Evolutionary conservation across 2,113 vertebrate species (phyloP), one percentile per base, ranked within the genome.

Genomic region (Nerophis lumbriciformis): DNA sequence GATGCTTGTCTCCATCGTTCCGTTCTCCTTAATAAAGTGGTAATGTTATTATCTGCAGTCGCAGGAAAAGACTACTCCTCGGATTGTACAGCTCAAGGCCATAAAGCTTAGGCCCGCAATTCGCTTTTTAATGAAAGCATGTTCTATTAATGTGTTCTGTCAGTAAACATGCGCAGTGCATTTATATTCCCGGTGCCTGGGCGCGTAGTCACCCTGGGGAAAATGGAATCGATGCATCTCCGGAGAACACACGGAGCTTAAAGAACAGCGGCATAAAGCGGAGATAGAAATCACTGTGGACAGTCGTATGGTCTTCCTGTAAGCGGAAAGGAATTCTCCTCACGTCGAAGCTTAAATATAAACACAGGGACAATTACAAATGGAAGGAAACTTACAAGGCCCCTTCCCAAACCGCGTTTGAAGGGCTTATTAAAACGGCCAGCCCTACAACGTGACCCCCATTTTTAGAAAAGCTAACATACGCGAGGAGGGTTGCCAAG

Each of bases 341-440:
- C 44, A 68, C 60, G 81, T 83, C 37, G 68, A 79, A 71, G 21
- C 71, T 74, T 80, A 79, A 83, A 85, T 76, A 82, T 78, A 84
- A 85, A 82, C 48, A 66, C 70, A 58, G 59, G 76, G 64, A 54
- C 54, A 76, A 76, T 78, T 75, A 78, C 69, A 64, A 61, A 73
- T 52, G 68, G 65, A 77, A 78, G 59, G 75, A 66, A 77, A 74
- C 58, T 62, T 76, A 51, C 63, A 50, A 36, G 50, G 60, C 61
- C 72, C 48, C 48, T 50, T 69, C 61, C 49, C 71, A 67, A 76
- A 67, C 56, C 61, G 59, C 28, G n/a, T 68, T 71, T 81, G 72
- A 83, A 73, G 58, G 72, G 65, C 66, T 72, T 63, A 68, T 73
- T 67, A 76, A 81, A 76, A 50, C 59, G 60, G 50, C 65, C 61